phyloP scores from a whole-genome alignment of 2,113 vertebrate species.

The Myotis yumanensis region DNA sequence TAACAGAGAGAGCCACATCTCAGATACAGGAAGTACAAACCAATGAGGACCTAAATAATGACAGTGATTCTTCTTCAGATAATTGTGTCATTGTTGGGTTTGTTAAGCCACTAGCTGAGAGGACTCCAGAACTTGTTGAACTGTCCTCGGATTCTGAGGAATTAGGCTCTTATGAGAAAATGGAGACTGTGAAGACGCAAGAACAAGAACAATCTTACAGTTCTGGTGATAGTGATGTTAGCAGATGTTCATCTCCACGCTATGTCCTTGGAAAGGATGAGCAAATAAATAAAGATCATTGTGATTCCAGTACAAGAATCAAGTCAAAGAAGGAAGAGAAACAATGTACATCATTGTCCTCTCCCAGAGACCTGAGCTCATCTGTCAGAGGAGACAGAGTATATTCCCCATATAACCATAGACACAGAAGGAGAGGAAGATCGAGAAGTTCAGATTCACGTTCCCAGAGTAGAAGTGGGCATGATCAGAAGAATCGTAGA shows the following conservation, averaged over 20 bases:
- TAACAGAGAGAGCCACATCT: constrained; percentile 63
- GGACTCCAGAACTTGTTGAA: constrained; percentile 95
- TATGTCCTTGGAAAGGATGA: constrained; percentile 77
- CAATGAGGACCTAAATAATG: constrained; percentile 77
- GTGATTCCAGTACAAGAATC: constrained; percentile 67
- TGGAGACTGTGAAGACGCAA: constrained; percentile 80
- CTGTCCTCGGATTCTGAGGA: constrained; percentile 93
- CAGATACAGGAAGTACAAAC: constrained; percentile 68
- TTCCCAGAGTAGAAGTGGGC: constrained; percentile 77
- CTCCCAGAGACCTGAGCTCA: constrained; percentile 71
- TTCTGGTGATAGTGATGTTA: constrained; percentile 84
- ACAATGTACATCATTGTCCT: constrained; percentile 55
- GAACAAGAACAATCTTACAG: constrained; percentile 84
- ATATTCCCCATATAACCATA: constrained; percentile 73
- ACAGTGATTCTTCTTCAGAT: constrained; percentile 81
- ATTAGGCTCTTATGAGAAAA: constrained; percentile 82
- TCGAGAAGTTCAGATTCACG: constrained; percentile 81
- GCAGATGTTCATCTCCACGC: constrained; percentile 81
- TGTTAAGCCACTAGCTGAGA: constrained; percentile 91
- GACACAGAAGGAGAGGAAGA: constrained; percentile 67
- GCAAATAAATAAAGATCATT: constrained; percentile 57
- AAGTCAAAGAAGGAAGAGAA: constrained; percentile 75
- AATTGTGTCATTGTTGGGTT: constrained; percentile 93
- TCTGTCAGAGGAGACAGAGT: constrained; percentile 74
- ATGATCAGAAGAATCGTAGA: constrained; percentile 72